A percentile compares a stretch with the other conserved stretches of the same genome.
phyloP scores from a whole-genome alignment of 2,888 invertebrate species.

The Atrina japonica region DNA sequence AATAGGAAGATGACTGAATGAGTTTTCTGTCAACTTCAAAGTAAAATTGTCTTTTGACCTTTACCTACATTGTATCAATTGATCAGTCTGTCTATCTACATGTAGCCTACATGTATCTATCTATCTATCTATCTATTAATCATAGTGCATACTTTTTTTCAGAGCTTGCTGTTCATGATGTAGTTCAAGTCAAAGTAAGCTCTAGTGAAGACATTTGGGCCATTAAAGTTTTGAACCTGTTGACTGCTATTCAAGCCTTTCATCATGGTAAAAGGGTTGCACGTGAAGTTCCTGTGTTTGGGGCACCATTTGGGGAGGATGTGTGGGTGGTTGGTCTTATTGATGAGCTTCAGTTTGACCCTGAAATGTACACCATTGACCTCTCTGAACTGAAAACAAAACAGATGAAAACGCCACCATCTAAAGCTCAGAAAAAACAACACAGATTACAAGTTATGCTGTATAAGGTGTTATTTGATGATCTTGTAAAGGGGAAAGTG shows the following conservation, averaged over 20 bases:
- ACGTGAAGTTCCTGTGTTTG: conserved; percentile 77
- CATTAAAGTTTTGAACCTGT: conserved; percentile 72
- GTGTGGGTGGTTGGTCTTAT: conserved; percentile 75
- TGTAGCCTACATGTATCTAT: no score
- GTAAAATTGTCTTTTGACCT: no score
- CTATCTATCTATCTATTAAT: no score
- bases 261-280: conserved; percentile 60
- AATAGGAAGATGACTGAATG: no score
- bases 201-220: conserved; percentile 76
- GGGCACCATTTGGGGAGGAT: conserved; percentile 70
- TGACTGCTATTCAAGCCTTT: conserved; percentile 63
- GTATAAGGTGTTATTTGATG: conserved; percentile 76
- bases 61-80: no score
- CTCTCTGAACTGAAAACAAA: conserved; percentile 75
- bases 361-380: conserved; percentile 67
- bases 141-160: no score
- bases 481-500: conserved; percentile 69
- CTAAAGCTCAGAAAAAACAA: conserved; percentile 66
- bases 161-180: conserved; percentile 75
- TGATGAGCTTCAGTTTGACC: conserved; percentile 76
- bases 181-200: conserved; percentile 65
- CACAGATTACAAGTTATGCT: conserved; percentile 74
- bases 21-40: no score
- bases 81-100: no score
- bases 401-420: conserved; percentile 57